phyloP scores from a whole-genome alignment of 2,113 vertebrate genomes.

The Ptyas mucosa region DNA sequence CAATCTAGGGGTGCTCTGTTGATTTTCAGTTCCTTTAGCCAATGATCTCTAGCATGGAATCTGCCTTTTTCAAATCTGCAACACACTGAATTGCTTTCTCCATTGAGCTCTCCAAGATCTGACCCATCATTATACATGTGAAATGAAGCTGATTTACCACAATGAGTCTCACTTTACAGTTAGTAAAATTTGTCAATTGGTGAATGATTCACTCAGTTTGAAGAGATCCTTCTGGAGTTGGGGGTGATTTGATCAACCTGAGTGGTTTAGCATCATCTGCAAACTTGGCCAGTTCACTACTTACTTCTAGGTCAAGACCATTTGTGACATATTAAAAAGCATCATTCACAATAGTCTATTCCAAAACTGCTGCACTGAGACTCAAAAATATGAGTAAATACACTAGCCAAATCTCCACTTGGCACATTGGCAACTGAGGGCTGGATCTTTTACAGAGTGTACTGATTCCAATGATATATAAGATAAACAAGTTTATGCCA shows the following conservation, averaged over 20 bases:
- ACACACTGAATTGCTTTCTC: not conserved
- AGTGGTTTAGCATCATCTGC: not conserved
- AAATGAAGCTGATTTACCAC: not conserved
- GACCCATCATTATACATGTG: not conserved
- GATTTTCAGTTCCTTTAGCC: not conserved
- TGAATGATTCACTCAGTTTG: not conserved
- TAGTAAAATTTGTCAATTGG: not conserved
- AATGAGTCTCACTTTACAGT: not conserved
- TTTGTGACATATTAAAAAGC: not conserved
- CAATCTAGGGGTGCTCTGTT: not conserved
- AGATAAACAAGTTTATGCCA: not conserved
- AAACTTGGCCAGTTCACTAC: not conserved
- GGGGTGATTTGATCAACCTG: not conserved
- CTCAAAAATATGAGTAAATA: not conserved
- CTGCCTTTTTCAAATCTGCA: not conserved
- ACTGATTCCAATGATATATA: not conserved
- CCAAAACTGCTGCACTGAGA: not conserved
- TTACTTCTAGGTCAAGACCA: not conserved
- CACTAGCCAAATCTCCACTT: not conserved
- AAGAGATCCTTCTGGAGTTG: not conserved
- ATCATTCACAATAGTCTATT: not conserved
- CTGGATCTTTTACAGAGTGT: not conserved
- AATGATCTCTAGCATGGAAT: not conserved
- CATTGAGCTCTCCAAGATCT: not conserved
- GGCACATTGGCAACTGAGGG: not conserved